Conservation (phyloP, 2,888 invertebrate species). For the Mesorhabditis spiculigera region DNA sequence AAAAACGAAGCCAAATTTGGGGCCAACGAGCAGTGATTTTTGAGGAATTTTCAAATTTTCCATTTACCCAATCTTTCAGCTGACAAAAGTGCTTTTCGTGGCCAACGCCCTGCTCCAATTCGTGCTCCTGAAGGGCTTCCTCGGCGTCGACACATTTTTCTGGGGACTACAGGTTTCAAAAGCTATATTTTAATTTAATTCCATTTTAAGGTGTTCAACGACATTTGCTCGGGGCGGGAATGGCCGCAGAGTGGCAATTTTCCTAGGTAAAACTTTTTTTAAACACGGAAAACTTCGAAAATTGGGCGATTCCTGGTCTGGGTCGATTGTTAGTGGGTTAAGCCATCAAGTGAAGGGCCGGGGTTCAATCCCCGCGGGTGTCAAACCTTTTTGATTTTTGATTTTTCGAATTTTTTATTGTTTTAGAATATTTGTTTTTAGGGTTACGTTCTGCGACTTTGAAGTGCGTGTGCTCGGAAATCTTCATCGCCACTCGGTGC, state of each 20-base stretch:
- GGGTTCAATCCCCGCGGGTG: no score
- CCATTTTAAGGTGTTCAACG: constrained; percentile 18
- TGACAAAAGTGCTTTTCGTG: constrained; percentile 50
- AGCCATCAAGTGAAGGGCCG: no score
- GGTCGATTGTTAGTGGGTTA: no score
- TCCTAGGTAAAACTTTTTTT: constrained; percentile 23
- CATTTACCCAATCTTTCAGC: constrained; percentile 23
- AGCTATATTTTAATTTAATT: background rate
- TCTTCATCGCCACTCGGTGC: constrained; percentile 55
- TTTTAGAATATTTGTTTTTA: constrained; percentile 6
- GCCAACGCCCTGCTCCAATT: constrained; percentile 54
- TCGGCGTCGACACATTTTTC: constrained; percentile 50
- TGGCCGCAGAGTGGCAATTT: constrained; percentile 57
- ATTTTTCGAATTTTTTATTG: background rate
- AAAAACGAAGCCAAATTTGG: background rate
- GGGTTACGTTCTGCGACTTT: constrained; percentile 58
- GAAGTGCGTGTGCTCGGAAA: constrained; percentile 55
- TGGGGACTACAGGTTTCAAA: constrained; percentile 52
- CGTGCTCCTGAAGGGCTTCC: constrained; percentile 47
- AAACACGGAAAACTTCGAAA: background rate
- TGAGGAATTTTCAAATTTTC: background rate
- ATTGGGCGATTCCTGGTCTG: no score
- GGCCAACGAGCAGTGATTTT: no score
- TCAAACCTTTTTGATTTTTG: background rate
- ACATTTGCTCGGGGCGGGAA: constrained; percentile 50